phyloP scores from a whole-genome alignment of 1,140 invertebrate genomes.

The Listronotus bonariensis region DNA sequence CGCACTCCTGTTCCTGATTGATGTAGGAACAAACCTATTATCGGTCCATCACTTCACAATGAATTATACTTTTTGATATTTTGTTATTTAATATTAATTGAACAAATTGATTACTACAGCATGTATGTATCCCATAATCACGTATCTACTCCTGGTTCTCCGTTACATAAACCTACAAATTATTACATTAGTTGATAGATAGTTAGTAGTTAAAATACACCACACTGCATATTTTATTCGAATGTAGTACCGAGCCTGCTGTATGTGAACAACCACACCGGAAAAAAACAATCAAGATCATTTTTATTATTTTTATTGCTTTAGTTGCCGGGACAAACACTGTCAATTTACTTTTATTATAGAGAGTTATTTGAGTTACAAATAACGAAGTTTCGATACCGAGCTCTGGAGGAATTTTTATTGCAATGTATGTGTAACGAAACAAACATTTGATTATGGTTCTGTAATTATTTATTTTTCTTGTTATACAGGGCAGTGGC shows the following conservation, averaged over 20 bases:
- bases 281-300: slow-evolving; percentile 35
- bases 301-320: slow-evolving; percentile 33
- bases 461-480: no score
- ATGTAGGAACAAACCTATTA: no score
- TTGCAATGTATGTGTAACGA: not conserved
- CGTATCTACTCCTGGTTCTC: no score
- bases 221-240: not conserved
- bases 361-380: not conserved
- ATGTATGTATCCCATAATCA: no score
- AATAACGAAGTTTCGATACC: not conserved
- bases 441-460: no score
- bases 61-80: no score
- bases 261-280: slow-evolving; percentile 31
- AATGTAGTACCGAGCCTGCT: slow-evolving; percentile 2
- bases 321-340: slow-evolving; percentile 10
- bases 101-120: no score
- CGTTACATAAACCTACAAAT: not conserved
- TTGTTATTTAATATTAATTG: no score
- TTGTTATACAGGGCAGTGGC: no score
- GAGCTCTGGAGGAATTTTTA: not conserved
- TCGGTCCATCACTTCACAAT: no score
- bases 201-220: no score
- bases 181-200: not conserved
- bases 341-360: slow-evolving; percentile 18
- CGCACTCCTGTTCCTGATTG: no score